Evolutionary conservation across 1,140 invertebrate species (phyloP).

Genomic region (Agraylea sexmaculata): DNA sequence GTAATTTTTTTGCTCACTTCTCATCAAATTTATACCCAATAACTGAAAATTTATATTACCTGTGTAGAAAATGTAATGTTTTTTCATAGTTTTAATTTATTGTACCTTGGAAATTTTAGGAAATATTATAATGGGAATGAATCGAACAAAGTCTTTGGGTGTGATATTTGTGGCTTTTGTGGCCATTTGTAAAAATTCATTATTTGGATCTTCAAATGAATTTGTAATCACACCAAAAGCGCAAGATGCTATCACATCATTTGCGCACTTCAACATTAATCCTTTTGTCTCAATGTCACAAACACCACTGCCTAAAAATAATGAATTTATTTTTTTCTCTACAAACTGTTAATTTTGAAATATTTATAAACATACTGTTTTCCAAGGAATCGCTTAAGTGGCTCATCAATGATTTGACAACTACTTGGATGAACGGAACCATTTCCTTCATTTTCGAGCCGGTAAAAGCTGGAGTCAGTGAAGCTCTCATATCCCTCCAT

Average conservation of each 20-base stretch:
- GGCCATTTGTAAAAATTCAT: constrained; percentile 29
- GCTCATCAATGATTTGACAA: too few species aligned
- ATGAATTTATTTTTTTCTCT: too few species aligned
- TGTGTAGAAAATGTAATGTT: not conserved
- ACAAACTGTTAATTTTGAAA: too few species aligned
- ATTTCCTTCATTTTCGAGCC: not conserved
- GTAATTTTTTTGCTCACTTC: too few species aligned
- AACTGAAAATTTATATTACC: constrained; percentile 4
- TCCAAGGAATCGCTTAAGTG: too few species aligned
- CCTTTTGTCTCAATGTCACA: constrained; percentile 36
- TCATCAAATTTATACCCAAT: constrained; percentile 2
- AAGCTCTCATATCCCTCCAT: too few species aligned
- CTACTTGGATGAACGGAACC: too few species aligned
- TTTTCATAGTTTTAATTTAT: not conserved
- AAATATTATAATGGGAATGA: not conserved
- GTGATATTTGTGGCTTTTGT: constrained; percentile 22
- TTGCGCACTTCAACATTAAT: constrained; percentile 31
- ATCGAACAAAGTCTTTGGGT: not conserved
- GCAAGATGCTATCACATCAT: constrained; percentile 40
- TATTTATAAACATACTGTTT: too few species aligned
- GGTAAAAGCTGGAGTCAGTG: too few species aligned
- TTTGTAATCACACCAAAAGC: constrained; percentile 41
- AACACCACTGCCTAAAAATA: too few species aligned
- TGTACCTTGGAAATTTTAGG: constrained; percentile 2
- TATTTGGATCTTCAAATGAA: constrained; percentile 32